Percentiles rank a stretch among this genome's conserved stretches.
Conservation (phyloP, 1,140 invertebrate species). For the Zaprionus tsacasi region DNA sequence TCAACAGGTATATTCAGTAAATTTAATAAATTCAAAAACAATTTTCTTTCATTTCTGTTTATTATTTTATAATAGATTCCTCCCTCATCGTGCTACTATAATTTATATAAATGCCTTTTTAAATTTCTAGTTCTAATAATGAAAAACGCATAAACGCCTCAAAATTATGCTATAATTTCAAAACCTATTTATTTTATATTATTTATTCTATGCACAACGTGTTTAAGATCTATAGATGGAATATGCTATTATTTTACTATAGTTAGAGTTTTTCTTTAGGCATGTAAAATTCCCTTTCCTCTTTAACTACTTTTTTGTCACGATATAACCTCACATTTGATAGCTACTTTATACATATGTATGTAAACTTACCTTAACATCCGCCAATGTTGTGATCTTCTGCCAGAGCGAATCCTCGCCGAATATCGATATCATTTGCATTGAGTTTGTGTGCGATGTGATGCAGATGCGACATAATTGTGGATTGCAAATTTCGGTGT, state of each 20-base stretch:
- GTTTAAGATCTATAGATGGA: too few species aligned
- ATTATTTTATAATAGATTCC: too few species aligned
- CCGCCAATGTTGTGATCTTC: conserved; percentile 79
- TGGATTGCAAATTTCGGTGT: conserved; percentile 58
- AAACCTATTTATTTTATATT: not conserved
- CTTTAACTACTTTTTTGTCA: not conserved
- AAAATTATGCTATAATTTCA: not conserved
- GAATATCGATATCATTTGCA: conserved; percentile 82
- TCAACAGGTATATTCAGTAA: too few species aligned
- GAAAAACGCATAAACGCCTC: not conserved
- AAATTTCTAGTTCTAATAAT: too few species aligned
- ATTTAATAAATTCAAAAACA: too few species aligned
- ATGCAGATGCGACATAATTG: conserved; percentile 82
- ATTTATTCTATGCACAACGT: too few species aligned
- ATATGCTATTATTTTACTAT: too few species aligned
- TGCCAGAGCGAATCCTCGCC: conserved; percentile 82
- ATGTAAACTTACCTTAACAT: conserved; percentile 75
- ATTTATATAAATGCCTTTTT: too few species aligned
- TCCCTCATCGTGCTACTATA: too few species aligned
- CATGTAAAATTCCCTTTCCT: not conserved
- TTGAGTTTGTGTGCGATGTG: conserved; percentile 64
- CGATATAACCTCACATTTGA: not conserved
- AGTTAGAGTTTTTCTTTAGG: too few species aligned
- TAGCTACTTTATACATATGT: not conserved
- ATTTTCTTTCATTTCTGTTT: too few species aligned